Percentiles rank a stretch among this genome's conserved stretches.
These are phyloP conservation scores for Hippocampus mohnikei DNA, from an alignment of 2,113 vertebrate genomes.

Conservation along the genomic window DNA sequence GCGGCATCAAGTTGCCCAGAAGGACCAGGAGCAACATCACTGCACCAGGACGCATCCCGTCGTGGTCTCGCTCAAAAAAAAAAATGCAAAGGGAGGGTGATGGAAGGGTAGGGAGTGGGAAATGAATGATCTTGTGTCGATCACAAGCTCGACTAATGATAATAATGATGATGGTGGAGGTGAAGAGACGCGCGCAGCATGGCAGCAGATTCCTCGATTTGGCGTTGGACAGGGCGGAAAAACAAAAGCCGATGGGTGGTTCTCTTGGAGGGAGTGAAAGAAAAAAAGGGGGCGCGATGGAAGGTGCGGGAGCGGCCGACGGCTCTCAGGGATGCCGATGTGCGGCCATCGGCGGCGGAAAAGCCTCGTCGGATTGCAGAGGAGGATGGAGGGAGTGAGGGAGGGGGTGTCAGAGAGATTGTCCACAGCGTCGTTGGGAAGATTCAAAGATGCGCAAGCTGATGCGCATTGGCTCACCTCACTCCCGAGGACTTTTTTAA, in stretches of 20 bases:
- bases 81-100: not conserved
- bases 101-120: constrained; percentile 59
- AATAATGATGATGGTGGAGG: constrained; percentile 9
- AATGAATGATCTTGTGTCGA: constrained; percentile 54
- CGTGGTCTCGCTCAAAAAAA: constrained; percentile 5
- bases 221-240: not conserved
- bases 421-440: constrained; percentile 57
- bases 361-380: constrained; percentile 62
- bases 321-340: constrained; percentile 65
- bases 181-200: constrained; percentile 59
- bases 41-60: constrained; percentile 63
- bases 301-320: constrained; percentile 42
- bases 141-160: constrained; percentile 40
- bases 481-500: not conserved
- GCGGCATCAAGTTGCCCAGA: constrained; percentile 66
- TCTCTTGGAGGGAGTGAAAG: not conserved
- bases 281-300: constrained; percentile 2
- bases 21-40: constrained; percentile 65
- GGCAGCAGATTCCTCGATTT: constrained; percentile 39
- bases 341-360: constrained; percentile 58
- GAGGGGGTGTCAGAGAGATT: constrained; percentile 60
- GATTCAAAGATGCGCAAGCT: constrained; percentile 69
- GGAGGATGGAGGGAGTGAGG: constrained; percentile 41
- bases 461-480: constrained; percentile 61
- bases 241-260: constrained; percentile 13